Evolutionary conservation across 2,888 invertebrate species (phyloP).

Genomic region (Argyra leucocephala): DNA sequence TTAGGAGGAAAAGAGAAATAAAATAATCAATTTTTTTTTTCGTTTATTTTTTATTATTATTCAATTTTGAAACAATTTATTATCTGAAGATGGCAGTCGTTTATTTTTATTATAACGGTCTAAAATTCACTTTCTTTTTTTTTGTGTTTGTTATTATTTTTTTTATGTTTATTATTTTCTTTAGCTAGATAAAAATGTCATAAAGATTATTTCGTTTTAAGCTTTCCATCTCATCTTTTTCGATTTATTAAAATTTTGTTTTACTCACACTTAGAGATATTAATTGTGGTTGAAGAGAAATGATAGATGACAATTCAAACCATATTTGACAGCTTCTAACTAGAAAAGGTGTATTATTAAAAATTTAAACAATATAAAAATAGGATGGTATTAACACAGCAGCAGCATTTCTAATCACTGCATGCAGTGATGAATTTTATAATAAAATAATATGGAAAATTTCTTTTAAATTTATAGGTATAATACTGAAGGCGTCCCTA

Average conservation of each 20-base stretch:
- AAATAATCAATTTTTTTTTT: background rate
- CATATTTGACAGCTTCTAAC: background rate
- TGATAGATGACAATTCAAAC: slow-evolving; percentile 1
- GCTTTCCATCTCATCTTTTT: background rate
- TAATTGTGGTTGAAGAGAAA: background rate
- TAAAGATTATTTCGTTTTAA: background rate
- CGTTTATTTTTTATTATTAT: background rate
- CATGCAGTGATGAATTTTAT: too few species aligned
- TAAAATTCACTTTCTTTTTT: background rate
- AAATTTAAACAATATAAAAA: too few species aligned
- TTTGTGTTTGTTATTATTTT: background rate
- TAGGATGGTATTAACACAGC: too few species aligned
- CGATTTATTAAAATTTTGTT: background rate
- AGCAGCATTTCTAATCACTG: too few species aligned
- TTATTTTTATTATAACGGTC: slow-evolving; percentile 3
- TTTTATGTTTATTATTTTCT: background rate
- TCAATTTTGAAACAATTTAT: background rate
- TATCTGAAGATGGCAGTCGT: background rate
- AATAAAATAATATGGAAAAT: too few species aligned
- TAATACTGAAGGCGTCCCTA: too few species aligned
- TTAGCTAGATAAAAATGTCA: background rate
- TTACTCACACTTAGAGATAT: background rate
- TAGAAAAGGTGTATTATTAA: too few species aligned
- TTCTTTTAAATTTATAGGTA: too few species aligned
- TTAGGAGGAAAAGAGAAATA: too few species aligned